Base-by-base conservation (phyloP, 2,888 invertebrate genomes). In the Aspidiotus destructor region DNA sequence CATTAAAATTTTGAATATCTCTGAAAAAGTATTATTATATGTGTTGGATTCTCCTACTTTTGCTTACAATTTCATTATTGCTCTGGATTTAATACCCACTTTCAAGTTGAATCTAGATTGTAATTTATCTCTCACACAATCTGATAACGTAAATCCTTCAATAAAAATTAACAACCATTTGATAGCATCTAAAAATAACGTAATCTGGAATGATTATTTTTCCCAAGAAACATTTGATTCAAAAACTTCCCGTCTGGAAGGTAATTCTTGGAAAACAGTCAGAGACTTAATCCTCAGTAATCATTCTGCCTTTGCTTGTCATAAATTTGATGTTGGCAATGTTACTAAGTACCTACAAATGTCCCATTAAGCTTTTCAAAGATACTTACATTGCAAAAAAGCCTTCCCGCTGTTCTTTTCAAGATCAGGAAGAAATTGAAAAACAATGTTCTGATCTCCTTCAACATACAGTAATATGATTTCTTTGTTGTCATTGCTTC, bases 331-430 rank as follows among this genome's bases (percentile, higher is more conserved):
- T 28, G 40, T n/a, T 2, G 60, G 10, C 16, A 15, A 28, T 2
- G n/a, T 11, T 61, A 42, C 42, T 62, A 42, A 8, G 54, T 42
- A n/a, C n/a, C n/a, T n/a, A 15, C 15, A 15, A 48, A 65, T 58
- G 41, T 62, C 9, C 52, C 52, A 52, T 52, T 52, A 52, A 52
- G 3, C 52, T 52, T 52, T n/a, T 3, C 15, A 52, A 52, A 52
- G 5, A 55, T 62, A 60, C 52, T 5, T 52, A 52, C 52, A 52
- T 52, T 11, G 57, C 58, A 15, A 62, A 48, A 42, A 53, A 69
- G 58, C 69, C 69, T 42, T 69, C 62, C 42, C 15, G 69, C 13
- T 69, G 69, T n/a, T 54, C 55, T 41, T 16, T 63, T 10, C 55
- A 41, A 2, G 52, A 52, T 15, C 52, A 52, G 15, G 52, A 52